Conservation (phyloP, 2,113 vertebrate genomes). For the Erythrocebus patas region DNA sequence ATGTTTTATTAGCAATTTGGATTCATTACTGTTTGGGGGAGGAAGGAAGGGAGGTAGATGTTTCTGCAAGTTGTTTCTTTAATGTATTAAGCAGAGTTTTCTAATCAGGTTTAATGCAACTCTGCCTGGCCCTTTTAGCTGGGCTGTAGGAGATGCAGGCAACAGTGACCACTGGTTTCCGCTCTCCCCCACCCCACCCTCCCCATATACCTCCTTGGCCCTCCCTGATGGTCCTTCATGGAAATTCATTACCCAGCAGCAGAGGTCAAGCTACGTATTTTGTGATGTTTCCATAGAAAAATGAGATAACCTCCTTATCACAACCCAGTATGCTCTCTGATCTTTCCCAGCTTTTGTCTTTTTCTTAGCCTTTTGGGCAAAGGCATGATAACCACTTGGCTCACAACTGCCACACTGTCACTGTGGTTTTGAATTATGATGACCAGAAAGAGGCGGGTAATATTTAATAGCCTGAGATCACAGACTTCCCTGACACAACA, state of each 20-base stretch:
- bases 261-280: slow-evolving; percentile 71
- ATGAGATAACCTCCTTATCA: slow-evolving; percentile 74
- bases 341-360: slow-evolving; percentile 43
- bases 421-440: slow-evolving; percentile 76
- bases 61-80: slow-evolving; percentile 83
- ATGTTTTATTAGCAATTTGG: slow-evolving; percentile 87
- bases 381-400: slow-evolving; percentile 56
- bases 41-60: slow-evolving; percentile 83
- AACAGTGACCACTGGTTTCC: not conserved
- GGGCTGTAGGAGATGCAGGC: slow-evolving; percentile 27
- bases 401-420: slow-evolving; percentile 67
- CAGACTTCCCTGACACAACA: slow-evolving; percentile 66
- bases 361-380: slow-evolving; percentile 8
- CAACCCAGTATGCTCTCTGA: slow-evolving; percentile 63
- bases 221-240: slow-evolving; percentile 60
- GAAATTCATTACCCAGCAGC: slow-evolving; percentile 71
- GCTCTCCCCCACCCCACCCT: not conserved
- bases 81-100: slow-evolving; percentile 84
- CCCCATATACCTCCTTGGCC: not conserved
- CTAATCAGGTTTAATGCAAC: slow-evolving; percentile 78
- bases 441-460: slow-evolving; percentile 62
- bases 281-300: slow-evolving; percentile 70
- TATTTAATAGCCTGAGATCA: slow-evolving; percentile 82
- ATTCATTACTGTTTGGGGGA: slow-evolving; percentile 84
- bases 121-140: slow-evolving; percentile 50